Conservation (phyloP, 2,113 vertebrate species). For the Natator depressus region DNA sequence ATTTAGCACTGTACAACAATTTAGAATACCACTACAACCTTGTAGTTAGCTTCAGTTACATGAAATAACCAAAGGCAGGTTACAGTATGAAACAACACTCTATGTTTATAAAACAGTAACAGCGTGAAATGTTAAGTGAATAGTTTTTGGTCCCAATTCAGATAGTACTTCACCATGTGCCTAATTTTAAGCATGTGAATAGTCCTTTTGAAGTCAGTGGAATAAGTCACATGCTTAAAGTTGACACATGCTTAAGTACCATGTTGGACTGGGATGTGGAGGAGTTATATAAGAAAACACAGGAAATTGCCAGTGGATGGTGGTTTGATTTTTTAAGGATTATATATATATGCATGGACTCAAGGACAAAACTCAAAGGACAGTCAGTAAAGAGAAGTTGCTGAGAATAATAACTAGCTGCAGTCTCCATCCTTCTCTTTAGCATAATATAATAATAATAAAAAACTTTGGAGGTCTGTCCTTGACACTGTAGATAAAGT, state of each 20-base stretch:
- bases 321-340: no score
- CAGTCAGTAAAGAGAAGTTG: neutral
- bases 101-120: neutral
- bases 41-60: constrained; percentile 36
- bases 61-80: constrained; percentile 43
- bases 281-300: neutral
- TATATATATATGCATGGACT: neutral
- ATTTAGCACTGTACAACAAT: constrained; percentile 26
- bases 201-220: neutral
- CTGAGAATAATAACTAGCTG: neutral
- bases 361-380: neutral
- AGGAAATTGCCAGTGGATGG: neutral
- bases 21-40: constrained; percentile 50
- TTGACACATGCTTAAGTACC: neutral
- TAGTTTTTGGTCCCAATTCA: constrained; percentile 41
- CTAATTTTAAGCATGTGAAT: neutral
- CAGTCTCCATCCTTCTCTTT: neutral
- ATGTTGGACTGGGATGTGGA: rapidly evolving
- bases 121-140: constrained; percentile 16
- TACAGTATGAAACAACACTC: constrained; percentile 17
- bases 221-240: neutral
- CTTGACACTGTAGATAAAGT: neutral
- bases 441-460: neutral
- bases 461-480: neutral
- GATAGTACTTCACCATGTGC: constrained; percentile 29